Evolutionary conservation across 2,797 vertebrate species (phyloP).

Genomic region (Eurystomus glaucurus): DNA sequence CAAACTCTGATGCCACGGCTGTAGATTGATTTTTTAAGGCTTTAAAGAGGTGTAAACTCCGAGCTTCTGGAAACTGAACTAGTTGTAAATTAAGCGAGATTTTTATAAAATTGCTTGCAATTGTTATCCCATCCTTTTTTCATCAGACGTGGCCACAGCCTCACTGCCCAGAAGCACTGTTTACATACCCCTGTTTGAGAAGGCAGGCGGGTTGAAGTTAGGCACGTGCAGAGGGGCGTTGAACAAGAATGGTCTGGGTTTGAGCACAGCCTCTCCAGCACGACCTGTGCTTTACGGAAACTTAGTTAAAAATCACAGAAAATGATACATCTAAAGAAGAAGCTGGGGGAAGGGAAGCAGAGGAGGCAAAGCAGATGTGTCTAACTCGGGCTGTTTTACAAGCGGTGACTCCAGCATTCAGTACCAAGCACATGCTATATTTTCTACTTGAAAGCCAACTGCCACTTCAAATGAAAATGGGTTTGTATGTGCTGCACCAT

Average conservation of each 20-base stretch:
- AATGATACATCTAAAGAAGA: background rate
- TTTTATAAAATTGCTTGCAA: background rate
- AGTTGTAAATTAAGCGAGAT: background rate
- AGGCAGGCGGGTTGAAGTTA: background rate
- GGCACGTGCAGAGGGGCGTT: background rate
- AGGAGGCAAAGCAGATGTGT: constrained; percentile 7
- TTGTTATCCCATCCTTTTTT: background rate
- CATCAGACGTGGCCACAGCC: background rate
- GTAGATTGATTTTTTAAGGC: constrained; percentile 21
- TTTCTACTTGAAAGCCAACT: constrained; percentile 57
- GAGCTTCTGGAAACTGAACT: background rate
- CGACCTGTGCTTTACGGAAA: background rate
- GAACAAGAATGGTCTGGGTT: background rate
- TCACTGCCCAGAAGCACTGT: background rate
- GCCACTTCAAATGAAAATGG: constrained; percentile 22
- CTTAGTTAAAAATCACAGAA: background rate
- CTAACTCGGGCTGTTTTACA: background rate
- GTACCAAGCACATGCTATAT: background rate
- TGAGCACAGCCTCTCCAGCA: background rate
- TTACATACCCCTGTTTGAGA: background rate
- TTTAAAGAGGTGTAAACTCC: background rate
- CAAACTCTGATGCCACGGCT: background rate
- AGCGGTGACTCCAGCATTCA: background rate
- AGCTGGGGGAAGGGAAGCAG: background rate
- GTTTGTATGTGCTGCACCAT: constrained; percentile 25